Percentiles rank a stretch among this genome's conserved stretches.
Conservation (phyloP, 2,888 invertebrate genomes). For the Ormyrus rosae region DNA sequence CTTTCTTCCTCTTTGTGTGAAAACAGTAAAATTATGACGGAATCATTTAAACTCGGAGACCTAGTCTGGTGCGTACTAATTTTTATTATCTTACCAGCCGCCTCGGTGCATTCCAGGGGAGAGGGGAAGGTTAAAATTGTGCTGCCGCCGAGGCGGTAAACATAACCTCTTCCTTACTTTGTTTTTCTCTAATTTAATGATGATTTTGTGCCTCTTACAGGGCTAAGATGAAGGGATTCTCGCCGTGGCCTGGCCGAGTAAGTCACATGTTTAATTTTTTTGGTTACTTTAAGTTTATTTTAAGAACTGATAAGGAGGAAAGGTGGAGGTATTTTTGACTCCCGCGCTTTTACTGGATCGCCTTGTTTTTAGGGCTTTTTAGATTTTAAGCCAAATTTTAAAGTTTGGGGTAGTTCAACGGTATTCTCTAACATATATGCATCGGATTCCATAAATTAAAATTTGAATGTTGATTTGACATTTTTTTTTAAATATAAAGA, state of each 20-base stretch:
- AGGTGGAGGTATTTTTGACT: background rate
- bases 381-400: no score
- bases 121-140: background rate
- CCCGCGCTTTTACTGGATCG: conserved; percentile 33
- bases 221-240: conserved; percentile 99
- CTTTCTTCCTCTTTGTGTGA: background rate
- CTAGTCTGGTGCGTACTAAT: conserved; percentile 81
- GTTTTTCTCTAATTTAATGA: no score
- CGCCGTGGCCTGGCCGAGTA: conserved; percentile 98
- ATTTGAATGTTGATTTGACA: no score
- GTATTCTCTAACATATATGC: no score
- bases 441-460: no score
- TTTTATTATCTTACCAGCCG: background rate
- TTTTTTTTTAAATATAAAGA: no score
- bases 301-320: no score
- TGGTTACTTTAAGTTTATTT: background rate
- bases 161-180: conserved; percentile 49
- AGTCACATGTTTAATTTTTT: conserved; percentile 75
- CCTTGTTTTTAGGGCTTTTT: no score
- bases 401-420: no score
- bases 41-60: conserved; percentile 81
- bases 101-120: conserved; percentile 10
- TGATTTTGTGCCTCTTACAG: conserved; percentile 78
- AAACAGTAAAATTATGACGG: conserved; percentile 75
- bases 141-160: conserved; percentile 39